Percentiles rank a stretch among this genome's conserved stretches.
phyloP scores from a whole-genome alignment of 2,797 vertebrate genomes.

The Scomberomorus guttatus region DNA sequence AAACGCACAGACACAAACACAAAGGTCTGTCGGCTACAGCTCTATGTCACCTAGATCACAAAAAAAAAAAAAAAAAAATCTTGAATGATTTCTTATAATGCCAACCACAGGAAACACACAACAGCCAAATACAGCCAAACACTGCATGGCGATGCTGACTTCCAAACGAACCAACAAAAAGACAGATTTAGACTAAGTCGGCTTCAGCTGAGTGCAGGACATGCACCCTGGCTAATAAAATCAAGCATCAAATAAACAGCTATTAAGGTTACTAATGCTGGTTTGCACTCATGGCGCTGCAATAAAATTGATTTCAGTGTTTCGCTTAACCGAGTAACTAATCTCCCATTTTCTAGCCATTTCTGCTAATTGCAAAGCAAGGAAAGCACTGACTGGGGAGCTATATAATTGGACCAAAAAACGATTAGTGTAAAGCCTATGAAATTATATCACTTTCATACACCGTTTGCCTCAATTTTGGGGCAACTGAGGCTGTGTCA shows the following conservation, averaged over 20 bases:
- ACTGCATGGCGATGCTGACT: neutral
- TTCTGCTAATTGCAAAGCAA: conserved; percentile 77
- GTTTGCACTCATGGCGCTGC: conserved; percentile 41
- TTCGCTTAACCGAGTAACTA: conserved; percentile 78
- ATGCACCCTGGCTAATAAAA: conserved; percentile 62
- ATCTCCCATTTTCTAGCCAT: conserved; percentile 73
- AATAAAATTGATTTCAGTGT: conserved; percentile 75
- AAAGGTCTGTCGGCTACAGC: conserved; percentile 38
- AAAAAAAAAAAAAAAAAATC: neutral
- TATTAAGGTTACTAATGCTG: conserved; percentile 68
- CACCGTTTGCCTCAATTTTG: conserved; percentile 54
- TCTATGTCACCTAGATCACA: conserved; percentile 13
- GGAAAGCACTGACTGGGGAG: conserved; percentile 71
- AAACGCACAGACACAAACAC: conserved; percentile 35
- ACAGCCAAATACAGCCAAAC: conserved; percentile 16
- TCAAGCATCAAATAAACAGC: conserved; percentile 72
- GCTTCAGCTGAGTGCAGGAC: conserved; percentile 27
- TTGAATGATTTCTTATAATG: conserved; percentile 19
- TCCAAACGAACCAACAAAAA: conserved; percentile 13
- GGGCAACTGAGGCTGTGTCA: conserved; percentile 36
- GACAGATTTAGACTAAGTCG: conserved; percentile 20
- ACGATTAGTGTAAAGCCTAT: conserved; percentile 68
- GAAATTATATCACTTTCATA: conserved; percentile 76
- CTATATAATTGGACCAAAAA: conserved; percentile 68
- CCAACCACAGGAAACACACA: conserved; percentile 1